Percentiles rank a stretch among this genome's conserved stretches.
phyloP scores from a whole-genome alignment of 2,113 vertebrate species.

The Tragulus kanchil region DNA sequence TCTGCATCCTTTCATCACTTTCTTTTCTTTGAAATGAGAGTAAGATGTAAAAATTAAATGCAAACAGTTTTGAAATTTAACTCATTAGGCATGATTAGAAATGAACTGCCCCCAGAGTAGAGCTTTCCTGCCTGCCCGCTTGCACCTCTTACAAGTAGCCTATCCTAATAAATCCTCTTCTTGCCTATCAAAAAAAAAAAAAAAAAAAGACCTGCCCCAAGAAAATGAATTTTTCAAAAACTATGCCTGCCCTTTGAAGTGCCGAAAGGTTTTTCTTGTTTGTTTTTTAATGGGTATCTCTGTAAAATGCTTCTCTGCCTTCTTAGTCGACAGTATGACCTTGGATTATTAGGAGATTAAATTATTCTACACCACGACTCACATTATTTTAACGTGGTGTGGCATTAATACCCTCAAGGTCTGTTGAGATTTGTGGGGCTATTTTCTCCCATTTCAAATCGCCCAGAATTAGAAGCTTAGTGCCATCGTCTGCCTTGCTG shows the following conservation, averaged over 20 bases:
- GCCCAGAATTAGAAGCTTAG: not conserved
- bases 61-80: slow-evolving; percentile 34
- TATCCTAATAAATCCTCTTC: too few relatives aligned
- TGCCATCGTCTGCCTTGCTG: not conserved
- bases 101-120: not conserved
- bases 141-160: too few relatives aligned
- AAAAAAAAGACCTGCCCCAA: slow-evolving; percentile 10
- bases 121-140: too few relatives aligned
- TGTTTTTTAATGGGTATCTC: slow-evolving; percentile 27
- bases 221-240: slow-evolving; percentile 41
- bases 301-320: slow-evolving; percentile 25
- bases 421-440: not conserved
- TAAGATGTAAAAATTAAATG: slow-evolving; percentile 48
- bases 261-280: not conserved
- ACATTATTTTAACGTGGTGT: not conserved
- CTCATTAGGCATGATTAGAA: not conserved
- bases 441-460: not conserved
- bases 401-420: not conserved
- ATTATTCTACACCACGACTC: not conserved
- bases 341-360: slow-evolving; percentile 13
- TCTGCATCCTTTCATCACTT: not conserved
- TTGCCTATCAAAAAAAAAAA: too few relatives aligned
- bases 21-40: slow-evolving; percentile 46
- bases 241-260: slow-evolving; percentile 12
- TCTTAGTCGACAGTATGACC: not conserved